Evolutionary conservation across 2,888 invertebrate species (phyloP).

Genomic region (Hydrotaea cyrtoneurina): DNA sequence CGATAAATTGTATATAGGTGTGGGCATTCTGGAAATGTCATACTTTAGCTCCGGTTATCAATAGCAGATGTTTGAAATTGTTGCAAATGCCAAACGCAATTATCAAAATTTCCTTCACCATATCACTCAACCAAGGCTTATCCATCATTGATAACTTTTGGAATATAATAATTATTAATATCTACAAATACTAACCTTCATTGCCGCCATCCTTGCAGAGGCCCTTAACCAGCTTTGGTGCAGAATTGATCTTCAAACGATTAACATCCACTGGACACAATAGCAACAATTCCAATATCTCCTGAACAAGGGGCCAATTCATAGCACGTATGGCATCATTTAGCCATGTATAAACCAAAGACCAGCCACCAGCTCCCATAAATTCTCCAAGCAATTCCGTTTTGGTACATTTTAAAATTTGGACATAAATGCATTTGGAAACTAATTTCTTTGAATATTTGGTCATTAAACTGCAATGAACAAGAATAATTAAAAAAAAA

Average conservation of each 20-base stretch:
- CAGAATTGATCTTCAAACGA: slow-evolving; percentile 93
- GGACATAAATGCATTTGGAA: slow-evolving; percentile 96
- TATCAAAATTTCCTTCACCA: background rate
- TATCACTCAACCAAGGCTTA: no score
- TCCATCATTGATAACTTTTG: no score
- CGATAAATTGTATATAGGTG: no score
- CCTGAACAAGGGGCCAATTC: slow-evolving; percentile 93
- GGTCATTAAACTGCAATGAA: slow-evolving; percentile 91
- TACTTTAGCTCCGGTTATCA: no score
- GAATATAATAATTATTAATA: no score
- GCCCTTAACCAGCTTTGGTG: slow-evolving; percentile 94
- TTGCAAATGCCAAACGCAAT: no score
- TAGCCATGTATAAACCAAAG: slow-evolving; percentile 93
- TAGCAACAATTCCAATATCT: slow-evolving; percentile 91
- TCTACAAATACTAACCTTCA: slow-evolving; percentile 85
- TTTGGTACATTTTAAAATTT: slow-evolving; percentile 93
- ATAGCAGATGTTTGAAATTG: no score
- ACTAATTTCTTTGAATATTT: slow-evolving; percentile 97
- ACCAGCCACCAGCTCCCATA: slow-evolving; percentile 96
- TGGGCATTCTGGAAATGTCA: no score
- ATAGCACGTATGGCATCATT: slow-evolving; percentile 91
- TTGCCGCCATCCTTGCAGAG: slow-evolving; percentile 91
- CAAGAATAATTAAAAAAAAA: slow-evolving; percentile 49
- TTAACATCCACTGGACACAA: slow-evolving; percentile 95
- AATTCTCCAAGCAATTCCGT: slow-evolving; percentile 92